phyloP scores from a whole-genome alignment of 2,113 vertebrate genomes.

The Phodopus roborovskii region DNA sequence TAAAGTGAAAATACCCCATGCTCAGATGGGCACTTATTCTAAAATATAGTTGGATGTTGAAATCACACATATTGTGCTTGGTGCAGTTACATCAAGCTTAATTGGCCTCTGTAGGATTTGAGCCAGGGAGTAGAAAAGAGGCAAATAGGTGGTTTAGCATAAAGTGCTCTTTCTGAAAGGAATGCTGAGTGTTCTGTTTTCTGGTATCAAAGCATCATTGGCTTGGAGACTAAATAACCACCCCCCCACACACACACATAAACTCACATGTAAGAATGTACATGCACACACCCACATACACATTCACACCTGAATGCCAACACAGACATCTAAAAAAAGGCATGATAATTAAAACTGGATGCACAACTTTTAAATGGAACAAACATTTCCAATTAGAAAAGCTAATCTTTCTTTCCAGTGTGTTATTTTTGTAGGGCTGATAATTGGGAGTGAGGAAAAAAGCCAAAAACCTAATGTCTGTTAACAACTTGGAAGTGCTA shows the following conservation, averaged over 20 bases:
- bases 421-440: constrained; percentile 32
- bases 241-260: background rate
- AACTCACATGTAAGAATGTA: too few species aligned
- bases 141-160: constrained; percentile 29
- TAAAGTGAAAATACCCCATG: constrained; percentile 76
- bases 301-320: background rate
- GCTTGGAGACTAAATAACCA: constrained; percentile 55
- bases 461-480: background rate
- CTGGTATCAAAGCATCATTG: constrained; percentile 75
- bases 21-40: constrained; percentile 46
- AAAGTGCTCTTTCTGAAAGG: constrained; percentile 59
- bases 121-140: constrained; percentile 58
- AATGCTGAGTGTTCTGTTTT: constrained; percentile 65
- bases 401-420: background rate
- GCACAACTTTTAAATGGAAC: constrained; percentile 52
- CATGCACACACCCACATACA: background rate
- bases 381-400: constrained; percentile 38
- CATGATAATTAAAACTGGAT: constrained; percentile 46
- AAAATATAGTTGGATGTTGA: constrained; percentile 34
- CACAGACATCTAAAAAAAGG: constrained; percentile 58
- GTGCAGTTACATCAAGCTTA: constrained; percentile 69
- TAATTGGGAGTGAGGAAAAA: background rate
- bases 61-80: constrained; percentile 68
- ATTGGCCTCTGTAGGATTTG: constrained; percentile 73
- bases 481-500: background rate